Percentiles rank a stretch among this genome's conserved stretches.
Conservation (phyloP, 2,888 invertebrate species). For the Nomada flava region DNA sequence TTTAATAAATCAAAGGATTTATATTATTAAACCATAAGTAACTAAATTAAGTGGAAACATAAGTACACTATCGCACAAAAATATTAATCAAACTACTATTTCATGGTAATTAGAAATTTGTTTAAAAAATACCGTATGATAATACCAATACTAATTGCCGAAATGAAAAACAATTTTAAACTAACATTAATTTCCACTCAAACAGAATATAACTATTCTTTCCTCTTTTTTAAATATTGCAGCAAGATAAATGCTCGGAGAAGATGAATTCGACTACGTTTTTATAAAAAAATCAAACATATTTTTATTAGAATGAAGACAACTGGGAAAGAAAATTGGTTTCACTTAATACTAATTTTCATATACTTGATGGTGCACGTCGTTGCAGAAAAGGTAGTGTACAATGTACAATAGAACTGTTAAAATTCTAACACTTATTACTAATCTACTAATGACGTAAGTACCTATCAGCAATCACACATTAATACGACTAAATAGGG, state of each 20-base stretch:
- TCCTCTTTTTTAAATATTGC: background rate
- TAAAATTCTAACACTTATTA: background rate
- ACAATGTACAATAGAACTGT: background rate
- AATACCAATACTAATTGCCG: no score
- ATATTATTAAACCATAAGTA: no score
- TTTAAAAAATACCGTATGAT: no score
- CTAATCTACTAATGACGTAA: background rate
- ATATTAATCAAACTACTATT: no score
- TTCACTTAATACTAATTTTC: slow-evolving; percentile 23
- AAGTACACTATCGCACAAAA: no score
- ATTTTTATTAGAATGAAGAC: slow-evolving; percentile 52
- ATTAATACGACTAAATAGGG: background rate
- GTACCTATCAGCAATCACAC: background rate
- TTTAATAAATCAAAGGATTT: no score
- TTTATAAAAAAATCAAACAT: slow-evolving; percentile 18
- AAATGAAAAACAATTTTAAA: no score
- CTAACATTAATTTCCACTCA: no score
- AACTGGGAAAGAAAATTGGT: slow-evolving; percentile 50
- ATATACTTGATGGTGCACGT: slow-evolving; percentile 20
- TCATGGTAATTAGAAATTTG: no score
- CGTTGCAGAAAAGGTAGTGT: slow-evolving; percentile 60
- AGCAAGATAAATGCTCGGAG: slow-evolving; percentile 23
- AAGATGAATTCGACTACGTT: slow-evolving; percentile 36
- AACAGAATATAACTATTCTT: no score
- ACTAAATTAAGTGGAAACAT: no score